These are phyloP conservation scores for Apodemia zela DNA, from an alignment of 2,888 invertebrate species.

Conservation along the genomic window DNA sequence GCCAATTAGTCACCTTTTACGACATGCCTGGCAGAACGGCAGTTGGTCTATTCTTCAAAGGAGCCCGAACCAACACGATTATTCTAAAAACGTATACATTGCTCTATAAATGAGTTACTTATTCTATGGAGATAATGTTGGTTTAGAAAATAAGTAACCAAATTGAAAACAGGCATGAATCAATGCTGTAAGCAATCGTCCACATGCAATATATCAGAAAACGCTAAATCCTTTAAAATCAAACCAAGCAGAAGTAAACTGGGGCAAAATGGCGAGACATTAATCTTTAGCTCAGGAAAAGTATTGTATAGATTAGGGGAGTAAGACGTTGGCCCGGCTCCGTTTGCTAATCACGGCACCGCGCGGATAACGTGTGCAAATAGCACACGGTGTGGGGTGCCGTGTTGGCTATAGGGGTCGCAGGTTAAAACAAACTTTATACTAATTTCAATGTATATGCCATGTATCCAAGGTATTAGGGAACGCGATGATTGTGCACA, in stretches of 20 bases:
- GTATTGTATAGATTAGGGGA: conserved; percentile 63
- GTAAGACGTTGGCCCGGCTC: conserved; percentile 51
- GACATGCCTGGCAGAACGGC: too few relatives aligned
- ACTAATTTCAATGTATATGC: background rate
- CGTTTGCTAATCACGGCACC: conserved; percentile 48
- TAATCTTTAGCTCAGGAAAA: conserved; percentile 66
- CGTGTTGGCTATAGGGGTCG: conserved; percentile 11
- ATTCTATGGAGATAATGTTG: too few relatives aligned
- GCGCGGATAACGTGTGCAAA: conserved; percentile 38
- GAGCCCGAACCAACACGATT: too few relatives aligned
- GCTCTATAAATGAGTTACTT: too few relatives aligned
- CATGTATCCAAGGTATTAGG: background rate
- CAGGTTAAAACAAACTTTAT: background rate
- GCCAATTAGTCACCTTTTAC: too few relatives aligned
- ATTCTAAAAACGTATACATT: too few relatives aligned
- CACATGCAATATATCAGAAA: background rate
- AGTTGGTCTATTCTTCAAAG: too few relatives aligned
- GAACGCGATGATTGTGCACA: background rate
- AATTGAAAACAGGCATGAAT: background rate
- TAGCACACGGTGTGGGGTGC: conserved; percentile 29
- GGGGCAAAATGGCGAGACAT: conserved; percentile 64
- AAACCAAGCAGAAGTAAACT: conserved; percentile 43
- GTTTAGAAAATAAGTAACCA: too few relatives aligned
- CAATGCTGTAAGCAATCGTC: background rate
- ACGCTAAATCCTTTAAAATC: conserved; percentile 29